Base-by-base conservation (phyloP, 2,797 vertebrate genomes). In the Eulemur mongoz region DNA sequence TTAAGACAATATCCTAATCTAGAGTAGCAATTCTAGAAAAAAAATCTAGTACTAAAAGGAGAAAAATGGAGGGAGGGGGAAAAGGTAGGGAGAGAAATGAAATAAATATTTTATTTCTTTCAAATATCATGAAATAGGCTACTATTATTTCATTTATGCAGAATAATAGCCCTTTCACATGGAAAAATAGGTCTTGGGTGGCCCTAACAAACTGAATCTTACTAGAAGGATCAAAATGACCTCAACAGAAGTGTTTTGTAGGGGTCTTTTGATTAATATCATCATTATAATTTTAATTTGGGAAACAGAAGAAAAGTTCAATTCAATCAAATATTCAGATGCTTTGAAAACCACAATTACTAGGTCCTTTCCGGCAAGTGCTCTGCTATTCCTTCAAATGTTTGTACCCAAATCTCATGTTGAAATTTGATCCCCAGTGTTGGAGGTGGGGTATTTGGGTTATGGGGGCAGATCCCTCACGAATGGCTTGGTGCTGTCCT, bases 31-130 rank as follows among this genome's bases (percentile, higher is more conserved):
- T 67, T 87, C 40, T 63, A 25, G 38, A 17, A 69, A 50, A 50
- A 4, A 81, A 38, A 40, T 17, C 9, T 13, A 81, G 43, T 48
- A 54, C 13, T 57, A 57, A 54, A 75, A 32, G 32, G 22, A 61
- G 23, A 40, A 69, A 45, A 91, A n/a, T 20, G 14, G 13, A 45
- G 8, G 5, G 14, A 63, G 7, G 11, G 8, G 12, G 7, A 76
- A 75, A 45, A 12, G 23, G 18, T 25, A 82, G 4, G 18, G 23
- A 50, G 40, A 9, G 13, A 52, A 88, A 82, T 38, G 7, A 20
- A 91, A 5, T 69, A 95, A 89, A 50, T 88, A 45, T 52, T 76
- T 78, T 48, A 75, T 94, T 96, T 97, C 13, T 32, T 84, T 84
- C 40, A 73, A 79, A 69, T 67, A 61, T 43, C 8, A 80, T 48